Evolutionary conservation across 2,888 invertebrate species (phyloP).

Genomic region (Gisinianus flammeolus): DNA sequence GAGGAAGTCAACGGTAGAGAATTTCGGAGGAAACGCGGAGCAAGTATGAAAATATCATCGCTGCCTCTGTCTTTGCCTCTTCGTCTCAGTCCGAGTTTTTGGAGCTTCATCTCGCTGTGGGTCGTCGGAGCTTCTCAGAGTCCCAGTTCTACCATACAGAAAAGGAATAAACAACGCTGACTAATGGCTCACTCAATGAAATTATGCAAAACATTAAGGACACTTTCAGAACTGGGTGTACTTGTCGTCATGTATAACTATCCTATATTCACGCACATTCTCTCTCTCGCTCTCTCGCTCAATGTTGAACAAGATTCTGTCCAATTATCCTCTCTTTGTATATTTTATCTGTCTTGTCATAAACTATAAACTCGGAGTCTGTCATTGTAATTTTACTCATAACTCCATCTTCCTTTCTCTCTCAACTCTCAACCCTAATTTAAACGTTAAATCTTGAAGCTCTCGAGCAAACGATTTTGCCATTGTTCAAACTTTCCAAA

Average conservation of each 20-base stretch:
- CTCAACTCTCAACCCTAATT: too few relatives aligned
- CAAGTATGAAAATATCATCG: too few relatives aligned
- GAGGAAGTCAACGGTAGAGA: too few relatives aligned
- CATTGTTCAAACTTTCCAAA: too few relatives aligned
- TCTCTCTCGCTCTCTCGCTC: background rate
- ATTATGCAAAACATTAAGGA: conserved; percentile 36
- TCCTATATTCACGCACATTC: background rate
- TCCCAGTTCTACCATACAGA: background rate
- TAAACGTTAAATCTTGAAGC: too few relatives aligned
- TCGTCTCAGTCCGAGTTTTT: background rate
- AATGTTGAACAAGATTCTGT: too few relatives aligned
- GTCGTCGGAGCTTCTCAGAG: background rate
- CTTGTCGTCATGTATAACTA: background rate
- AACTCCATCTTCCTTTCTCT: background rate
- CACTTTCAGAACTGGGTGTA: conserved; percentile 7
- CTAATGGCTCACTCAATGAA: conserved; percentile 32
- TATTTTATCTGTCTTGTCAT: conserved; percentile 29
- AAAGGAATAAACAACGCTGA: conserved; percentile 27
- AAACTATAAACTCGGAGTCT: conserved; percentile 16
- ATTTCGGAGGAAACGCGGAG: too few relatives aligned
- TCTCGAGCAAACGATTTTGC: too few relatives aligned
- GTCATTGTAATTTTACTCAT: background rate
- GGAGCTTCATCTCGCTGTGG: background rate
- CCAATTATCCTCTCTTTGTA: conserved; percentile 11
- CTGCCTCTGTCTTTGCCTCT: background rate